These are phyloP conservation scores for fruit fly (Drosophila melanogaster) DNA, from an alignment of 1,140 invertebrate species.

Conservation along the genomic window DNA sequence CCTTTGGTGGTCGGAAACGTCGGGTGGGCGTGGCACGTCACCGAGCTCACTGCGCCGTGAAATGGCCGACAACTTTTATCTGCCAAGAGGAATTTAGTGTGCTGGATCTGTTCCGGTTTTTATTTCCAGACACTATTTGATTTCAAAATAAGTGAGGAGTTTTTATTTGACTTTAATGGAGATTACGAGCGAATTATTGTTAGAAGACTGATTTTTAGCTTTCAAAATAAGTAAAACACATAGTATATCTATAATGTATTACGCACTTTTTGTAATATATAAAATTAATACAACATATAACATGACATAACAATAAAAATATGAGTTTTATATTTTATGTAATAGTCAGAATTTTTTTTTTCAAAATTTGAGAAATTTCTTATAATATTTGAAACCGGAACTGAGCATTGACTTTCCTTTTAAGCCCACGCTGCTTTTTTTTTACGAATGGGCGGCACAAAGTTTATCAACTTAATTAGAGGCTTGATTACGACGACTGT, in stretches of 20 bases:
- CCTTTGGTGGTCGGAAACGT: conserved; percentile 56
- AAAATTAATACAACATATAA: no score
- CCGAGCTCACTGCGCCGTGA: conserved; percentile 63
- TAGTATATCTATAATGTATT: not conserved
- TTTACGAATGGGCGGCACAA: conserved; percentile 34
- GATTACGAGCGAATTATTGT: no score
- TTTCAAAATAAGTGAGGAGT: no score
- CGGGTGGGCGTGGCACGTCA: conserved; percentile 32
- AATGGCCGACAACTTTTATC: conserved; percentile 69
- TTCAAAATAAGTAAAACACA: not conserved
- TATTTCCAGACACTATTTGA: conserved; percentile 1
- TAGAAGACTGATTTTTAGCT: no score
- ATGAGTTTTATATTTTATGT: no score
- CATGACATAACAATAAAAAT: no score
- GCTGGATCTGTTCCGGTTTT: conserved; percentile 25
- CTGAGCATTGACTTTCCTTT: not conserved
- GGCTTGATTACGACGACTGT: conserved; percentile 75
- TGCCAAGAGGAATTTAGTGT: conserved; percentile 50
- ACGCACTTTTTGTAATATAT: no score
- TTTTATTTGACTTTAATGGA: no score
- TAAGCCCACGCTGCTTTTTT: conserved; percentile 1
- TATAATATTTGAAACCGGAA: not conserved
- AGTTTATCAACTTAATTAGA: conserved; percentile 83
- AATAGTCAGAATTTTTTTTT: not conserved
- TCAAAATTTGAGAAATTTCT: not conserved